Evolutionary conservation across 2,888 invertebrate genomes (phyloP).

Genomic region (Melanostoma scalare): DNA sequence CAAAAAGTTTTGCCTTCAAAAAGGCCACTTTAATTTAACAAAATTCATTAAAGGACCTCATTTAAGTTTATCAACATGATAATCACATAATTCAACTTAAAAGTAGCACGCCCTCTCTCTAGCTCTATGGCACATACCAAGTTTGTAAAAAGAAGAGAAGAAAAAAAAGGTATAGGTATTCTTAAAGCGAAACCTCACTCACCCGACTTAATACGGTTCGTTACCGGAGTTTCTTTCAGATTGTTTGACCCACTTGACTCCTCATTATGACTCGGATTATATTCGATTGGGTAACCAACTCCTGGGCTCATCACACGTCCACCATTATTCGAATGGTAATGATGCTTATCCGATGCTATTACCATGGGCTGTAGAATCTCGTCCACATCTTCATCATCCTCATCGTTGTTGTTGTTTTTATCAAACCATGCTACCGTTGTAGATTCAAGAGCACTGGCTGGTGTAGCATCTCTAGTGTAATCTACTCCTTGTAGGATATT

Average conservation of each 20-base stretch:
- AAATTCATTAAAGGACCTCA: slow-evolving; percentile 24
- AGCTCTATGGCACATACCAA: too few relatives aligned
- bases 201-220: slow-evolving; percentile 71
- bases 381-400: slow-evolving; percentile 64
- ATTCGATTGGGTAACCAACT: slow-evolving; percentile 41
- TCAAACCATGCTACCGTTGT: slow-evolving; percentile 30
- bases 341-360: slow-evolving; percentile 56
- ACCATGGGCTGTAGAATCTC: slow-evolving; percentile 61
- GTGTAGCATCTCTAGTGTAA: slow-evolving; percentile 50
- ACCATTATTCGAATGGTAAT: slow-evolving; percentile 56
- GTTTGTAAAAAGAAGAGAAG: slow-evolving; percentile 6
- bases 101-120: slow-evolving; percentile 18
- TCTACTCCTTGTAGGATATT: slow-evolving; percentile 42
- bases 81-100: slow-evolving; percentile 39
- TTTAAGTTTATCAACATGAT: slow-evolving; percentile 35
- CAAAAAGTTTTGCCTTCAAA: not conserved
- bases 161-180: not conserved
- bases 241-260: slow-evolving; percentile 62
- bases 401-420: slow-evolving; percentile 36
- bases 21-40: slow-evolving; percentile 13
- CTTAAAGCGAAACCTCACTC: slow-evolving; percentile 36
- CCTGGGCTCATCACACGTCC: slow-evolving; percentile 49
- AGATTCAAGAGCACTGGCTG: slow-evolving; percentile 25
- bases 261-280: slow-evolving; percentile 49
- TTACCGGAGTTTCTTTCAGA: slow-evolving; percentile 65